Evolutionary conservation across 2,888 invertebrate genomes (phyloP).

Genomic region (Nomada hirtipes): DNA sequence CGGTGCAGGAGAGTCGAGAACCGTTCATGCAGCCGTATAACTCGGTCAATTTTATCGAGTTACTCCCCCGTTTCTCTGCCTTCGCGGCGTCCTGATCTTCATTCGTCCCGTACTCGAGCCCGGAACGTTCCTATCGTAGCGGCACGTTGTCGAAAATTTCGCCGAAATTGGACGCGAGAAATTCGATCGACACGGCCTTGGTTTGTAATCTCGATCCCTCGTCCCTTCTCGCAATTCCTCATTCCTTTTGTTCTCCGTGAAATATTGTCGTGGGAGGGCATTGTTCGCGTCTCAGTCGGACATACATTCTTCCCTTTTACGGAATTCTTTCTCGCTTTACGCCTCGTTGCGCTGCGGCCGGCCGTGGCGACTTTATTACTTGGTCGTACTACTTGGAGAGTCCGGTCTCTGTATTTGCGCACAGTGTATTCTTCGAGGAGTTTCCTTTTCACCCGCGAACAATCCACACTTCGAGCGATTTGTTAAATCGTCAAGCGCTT

Average conservation of each 20-base stretch:
- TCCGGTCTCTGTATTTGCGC: slow-evolving; percentile 8
- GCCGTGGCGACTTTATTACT: slow-evolving; percentile 20
- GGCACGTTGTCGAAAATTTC: background rate
- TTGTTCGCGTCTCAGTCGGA: background rate
- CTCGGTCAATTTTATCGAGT: slow-evolving; percentile 72
- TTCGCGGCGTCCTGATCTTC: slow-evolving; percentile 58
- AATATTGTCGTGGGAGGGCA: background rate
- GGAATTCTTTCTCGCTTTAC: background rate
- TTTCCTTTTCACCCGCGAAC: slow-evolving; percentile 13
- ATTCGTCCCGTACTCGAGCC: slow-evolving; percentile 39
- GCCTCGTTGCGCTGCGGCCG: background rate
- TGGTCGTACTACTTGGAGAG: slow-evolving; percentile 27
- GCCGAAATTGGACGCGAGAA: background rate
- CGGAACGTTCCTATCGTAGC: slow-evolving; percentile 27
- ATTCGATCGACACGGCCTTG: background rate
- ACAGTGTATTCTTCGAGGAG: background rate
- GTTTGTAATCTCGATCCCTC: background rate
- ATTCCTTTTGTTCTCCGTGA: background rate
- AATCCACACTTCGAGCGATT: background rate
- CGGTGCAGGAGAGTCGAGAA: slow-evolving; percentile 22
- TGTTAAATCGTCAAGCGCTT: background rate
- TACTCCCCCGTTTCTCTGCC: slow-evolving; percentile 61
- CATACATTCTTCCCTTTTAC: background rate
- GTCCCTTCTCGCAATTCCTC: too few species aligned
- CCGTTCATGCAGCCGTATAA: slow-evolving; percentile 61